Percentiles rank a stretch among this genome's conserved stretches.
phyloP scores from a whole-genome alignment of 2,888 invertebrate species.

The Stenotaenia linearis region DNA sequence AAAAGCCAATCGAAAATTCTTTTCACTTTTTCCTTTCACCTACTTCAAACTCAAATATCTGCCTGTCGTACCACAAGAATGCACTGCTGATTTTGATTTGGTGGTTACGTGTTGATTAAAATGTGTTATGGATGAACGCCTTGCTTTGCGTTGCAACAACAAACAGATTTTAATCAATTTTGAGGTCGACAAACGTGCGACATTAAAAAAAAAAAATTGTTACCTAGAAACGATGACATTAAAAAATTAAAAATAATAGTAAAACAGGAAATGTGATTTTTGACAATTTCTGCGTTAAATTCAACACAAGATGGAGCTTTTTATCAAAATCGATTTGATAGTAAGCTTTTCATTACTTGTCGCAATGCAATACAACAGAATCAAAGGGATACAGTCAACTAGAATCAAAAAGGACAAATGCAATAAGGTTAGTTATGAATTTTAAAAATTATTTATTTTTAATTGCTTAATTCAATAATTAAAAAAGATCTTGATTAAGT shows the following conservation, averaged over 20 bases:
- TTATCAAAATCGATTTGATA: background rate
- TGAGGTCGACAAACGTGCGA: background rate
- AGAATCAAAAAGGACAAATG: too few species aligned
- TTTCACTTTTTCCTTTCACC: slow-evolving; percentile 17
- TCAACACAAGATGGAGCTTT: background rate
- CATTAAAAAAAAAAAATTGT: background rate
- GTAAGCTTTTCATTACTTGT: background rate
- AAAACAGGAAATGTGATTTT: background rate
- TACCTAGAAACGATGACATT: background rate
- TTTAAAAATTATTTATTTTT: too few species aligned
- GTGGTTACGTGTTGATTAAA: slow-evolving; percentile 17
- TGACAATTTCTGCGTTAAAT: too few species aligned
- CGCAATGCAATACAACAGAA: background rate
- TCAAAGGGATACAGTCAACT: too few species aligned
- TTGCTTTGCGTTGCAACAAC: background rate
- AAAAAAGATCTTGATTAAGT: too few species aligned
- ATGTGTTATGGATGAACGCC: background rate
- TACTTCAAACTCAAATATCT: slow-evolving; percentile 24
- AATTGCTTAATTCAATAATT: too few species aligned
- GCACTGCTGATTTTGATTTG: background rate
- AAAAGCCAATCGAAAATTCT: slow-evolving; percentile 26
- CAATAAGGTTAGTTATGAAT: too few species aligned
- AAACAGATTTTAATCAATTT: background rate
- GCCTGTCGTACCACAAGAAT: background rate
- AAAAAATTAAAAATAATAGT: background rate